Base-by-base conservation (phyloP, 2,797 vertebrate species). In the Coranthus polyacanthus region DNA sequence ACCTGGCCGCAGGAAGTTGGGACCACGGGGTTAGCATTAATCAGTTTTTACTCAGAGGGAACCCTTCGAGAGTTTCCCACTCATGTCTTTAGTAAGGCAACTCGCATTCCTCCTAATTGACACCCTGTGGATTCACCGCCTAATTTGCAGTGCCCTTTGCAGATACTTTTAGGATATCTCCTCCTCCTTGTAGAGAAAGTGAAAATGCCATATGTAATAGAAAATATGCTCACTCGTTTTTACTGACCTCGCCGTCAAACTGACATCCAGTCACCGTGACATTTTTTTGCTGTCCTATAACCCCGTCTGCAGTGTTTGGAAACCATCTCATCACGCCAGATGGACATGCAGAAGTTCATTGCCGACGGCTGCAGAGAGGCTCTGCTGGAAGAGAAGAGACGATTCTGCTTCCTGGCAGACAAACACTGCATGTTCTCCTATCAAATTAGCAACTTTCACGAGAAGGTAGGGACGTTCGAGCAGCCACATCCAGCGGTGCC, bases 401-500 rank as follows among this genome's bases (percentile, higher is more conserved):
- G 97, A 18, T 98, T 99, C 92, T 99, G 98, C 63, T 99, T 99
- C 68, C 93, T 99, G 62, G 97, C 97, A 2, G 98, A 99, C 93
- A 99, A 98, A 70, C 98, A 99, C 89, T 98, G 97, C 86, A 93
- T 86, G 90, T 97, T 98, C 72, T 94, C 96, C 34, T 92, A 90
- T 72, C 95, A 96, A 49, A 89, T 96, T 10, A 87, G 93, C 56
- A 87, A 85, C 84, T 97, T 96, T 68, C 95, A 99, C 0, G 65
- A 93, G 15, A 97, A 97, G 92, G 97, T 98, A 68, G 79, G 82
- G 32, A 0, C 2, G 2, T 13, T 11, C 4, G 0, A 34, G 56
- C 6, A 37, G 13, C 0, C 21, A n/a, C 15, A 13, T 66, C 61
- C 65, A 6, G 6, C 22, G 8, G 26, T 29, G 3, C 26, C 26